phyloP scores from a whole-genome alignment of 2,888 invertebrate species.

The Drosophila paramelanica region DNA sequence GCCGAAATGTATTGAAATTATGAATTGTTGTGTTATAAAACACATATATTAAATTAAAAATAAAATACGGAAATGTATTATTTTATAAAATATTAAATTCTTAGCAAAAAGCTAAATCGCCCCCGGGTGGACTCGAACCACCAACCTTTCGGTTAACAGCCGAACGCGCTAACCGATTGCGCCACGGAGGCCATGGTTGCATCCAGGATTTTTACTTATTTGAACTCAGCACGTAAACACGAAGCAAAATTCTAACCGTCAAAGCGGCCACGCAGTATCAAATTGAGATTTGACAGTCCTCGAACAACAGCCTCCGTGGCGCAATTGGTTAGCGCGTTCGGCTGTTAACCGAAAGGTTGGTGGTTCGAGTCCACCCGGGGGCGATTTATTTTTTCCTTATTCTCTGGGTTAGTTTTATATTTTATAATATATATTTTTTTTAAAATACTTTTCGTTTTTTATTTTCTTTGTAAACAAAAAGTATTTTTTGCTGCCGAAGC shows the following conservation, averaged over 20 bases:
- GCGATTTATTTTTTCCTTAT: slow-evolving; percentile 85
- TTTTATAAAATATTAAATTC: too few relatives aligned
- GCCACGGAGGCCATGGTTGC: slow-evolving; percentile 88
- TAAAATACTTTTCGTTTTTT: slow-evolving; percentile 3
- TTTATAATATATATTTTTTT: neutral
- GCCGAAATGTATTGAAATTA: neutral
- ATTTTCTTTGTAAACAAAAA: neutral
- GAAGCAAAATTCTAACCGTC: too few relatives aligned
- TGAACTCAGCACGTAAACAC: too few relatives aligned
- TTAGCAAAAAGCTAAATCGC: slow-evolving; percentile 85
- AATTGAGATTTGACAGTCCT: too few relatives aligned
- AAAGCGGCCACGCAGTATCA: too few relatives aligned
- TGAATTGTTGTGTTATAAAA: neutral
- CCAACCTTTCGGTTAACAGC: slow-evolving; percentile 99
- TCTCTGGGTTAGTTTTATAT: neutral
- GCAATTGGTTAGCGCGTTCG: slow-evolving; percentile 99
- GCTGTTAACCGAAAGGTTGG: slow-evolving; percentile 99
- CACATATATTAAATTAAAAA: neutral
- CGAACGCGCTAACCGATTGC: slow-evolving; percentile 99
- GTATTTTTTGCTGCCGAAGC: neutral
- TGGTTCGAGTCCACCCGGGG: slow-evolving; percentile 99
- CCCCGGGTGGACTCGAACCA: slow-evolving; percentile 99
- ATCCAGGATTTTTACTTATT: too few relatives aligned
- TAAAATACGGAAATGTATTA: too few relatives aligned
- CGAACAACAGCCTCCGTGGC: slow-evolving; percentile 88